These are phyloP conservation scores for Lutjanus erythropterus DNA, from an alignment of 2,113 vertebrate genomes.

Conservation along the genomic window DNA sequence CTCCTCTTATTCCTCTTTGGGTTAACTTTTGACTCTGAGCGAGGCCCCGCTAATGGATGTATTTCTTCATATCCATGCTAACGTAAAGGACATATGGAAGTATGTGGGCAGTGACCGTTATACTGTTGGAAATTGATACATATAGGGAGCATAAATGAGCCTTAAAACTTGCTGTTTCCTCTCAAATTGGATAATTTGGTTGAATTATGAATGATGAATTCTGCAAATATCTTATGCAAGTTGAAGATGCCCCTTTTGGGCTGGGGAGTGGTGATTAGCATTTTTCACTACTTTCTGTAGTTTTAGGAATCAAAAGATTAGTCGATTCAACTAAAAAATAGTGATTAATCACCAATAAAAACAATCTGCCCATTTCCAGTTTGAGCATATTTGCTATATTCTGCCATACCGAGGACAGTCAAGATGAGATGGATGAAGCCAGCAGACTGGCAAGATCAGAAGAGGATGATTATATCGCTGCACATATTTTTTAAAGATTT, in stretches of 20 bases:
- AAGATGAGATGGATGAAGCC: background rate
- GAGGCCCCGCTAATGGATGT: no score
- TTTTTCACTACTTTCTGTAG: background rate
- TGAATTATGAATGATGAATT: no score
- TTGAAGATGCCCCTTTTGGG: background rate
- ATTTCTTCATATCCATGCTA: no score
- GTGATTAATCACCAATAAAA: background rate
- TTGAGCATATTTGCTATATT: background rate
- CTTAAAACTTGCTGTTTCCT: no score
- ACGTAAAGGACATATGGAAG: no score
- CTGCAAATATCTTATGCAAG: background rate
- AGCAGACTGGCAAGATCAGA: background rate
- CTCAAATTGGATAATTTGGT: no score
- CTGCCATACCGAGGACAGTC: background rate
- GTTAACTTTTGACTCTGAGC: no score
- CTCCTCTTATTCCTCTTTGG: no score
- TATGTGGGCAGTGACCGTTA: no score
- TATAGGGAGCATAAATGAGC: no score
- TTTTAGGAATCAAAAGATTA: background rate
- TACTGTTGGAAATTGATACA: no score
- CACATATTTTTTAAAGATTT: conserved; percentile 16
- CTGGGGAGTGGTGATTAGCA: background rate
- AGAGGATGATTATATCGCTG: background rate
- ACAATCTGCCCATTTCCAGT: background rate
- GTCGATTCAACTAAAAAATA: background rate